phyloP scores from a whole-genome alignment of 2,888 invertebrate species.

The Malthinus seriepunctatus region DNA sequence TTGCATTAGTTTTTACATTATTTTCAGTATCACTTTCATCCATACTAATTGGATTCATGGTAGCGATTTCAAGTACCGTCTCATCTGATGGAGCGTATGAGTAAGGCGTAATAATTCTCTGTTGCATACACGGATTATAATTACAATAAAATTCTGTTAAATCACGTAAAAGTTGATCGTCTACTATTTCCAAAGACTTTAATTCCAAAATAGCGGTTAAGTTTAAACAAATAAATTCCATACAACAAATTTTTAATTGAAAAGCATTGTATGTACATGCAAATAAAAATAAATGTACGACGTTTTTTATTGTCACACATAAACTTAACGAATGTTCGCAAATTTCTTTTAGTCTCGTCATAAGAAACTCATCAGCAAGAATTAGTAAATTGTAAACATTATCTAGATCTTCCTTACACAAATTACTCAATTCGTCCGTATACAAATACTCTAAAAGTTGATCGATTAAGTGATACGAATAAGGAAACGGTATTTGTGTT shows the following conservation, averaged over 20 bases:
- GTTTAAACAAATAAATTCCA: slow-evolving; percentile 80
- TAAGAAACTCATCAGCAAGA: slow-evolving; percentile 79
- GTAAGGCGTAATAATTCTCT: slow-evolving; percentile 71
- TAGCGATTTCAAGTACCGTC: slow-evolving; percentile 54
- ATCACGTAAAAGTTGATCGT: slow-evolving; percentile 64
- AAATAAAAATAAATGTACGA: slow-evolving; percentile 75
- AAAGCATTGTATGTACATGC: slow-evolving; percentile 75
- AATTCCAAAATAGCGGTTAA: slow-evolving; percentile 72
- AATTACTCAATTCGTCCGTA: slow-evolving; percentile 65
- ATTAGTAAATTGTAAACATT: slow-evolving; percentile 73
- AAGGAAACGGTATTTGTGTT: slow-evolving; percentile 61
- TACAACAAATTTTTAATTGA: slow-evolving; percentile 71
- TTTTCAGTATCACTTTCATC: slow-evolving; percentile 51
- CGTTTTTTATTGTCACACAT: slow-evolving; percentile 74
- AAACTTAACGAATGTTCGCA: slow-evolving; percentile 70
- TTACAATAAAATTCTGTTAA: slow-evolving; percentile 70
- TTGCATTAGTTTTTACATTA: slow-evolving; percentile 24
- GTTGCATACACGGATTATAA: slow-evolving; percentile 63
- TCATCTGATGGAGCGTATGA: slow-evolving; percentile 66
- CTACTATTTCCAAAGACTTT: slow-evolving; percentile 66
- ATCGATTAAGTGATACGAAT: slow-evolving; percentile 63
- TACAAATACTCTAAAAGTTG: slow-evolving; percentile 78
- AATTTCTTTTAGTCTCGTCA: slow-evolving; percentile 71
- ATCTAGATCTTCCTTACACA: slow-evolving; percentile 67
- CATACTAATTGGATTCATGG: slow-evolving; percentile 55